Percentiles rank a stretch among this genome's conserved stretches.
Evolutionary conservation across 2,888 invertebrate genomes (phyloP).

Genomic region (Syrista parreyssii): DNA sequence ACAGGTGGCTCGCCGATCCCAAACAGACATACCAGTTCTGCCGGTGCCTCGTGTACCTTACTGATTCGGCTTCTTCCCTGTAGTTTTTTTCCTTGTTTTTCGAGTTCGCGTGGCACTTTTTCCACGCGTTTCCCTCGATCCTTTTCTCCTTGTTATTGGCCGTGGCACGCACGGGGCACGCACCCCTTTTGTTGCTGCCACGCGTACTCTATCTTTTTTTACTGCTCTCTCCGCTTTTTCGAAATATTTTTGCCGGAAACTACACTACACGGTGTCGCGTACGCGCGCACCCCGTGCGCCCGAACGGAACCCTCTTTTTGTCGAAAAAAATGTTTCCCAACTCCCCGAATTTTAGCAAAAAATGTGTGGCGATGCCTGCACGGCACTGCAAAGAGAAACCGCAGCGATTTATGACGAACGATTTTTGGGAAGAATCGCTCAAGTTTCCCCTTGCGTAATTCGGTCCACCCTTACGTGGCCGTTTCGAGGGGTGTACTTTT

Average conservation of each 20-base stretch:
- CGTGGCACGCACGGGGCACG: constrained; percentile 19
- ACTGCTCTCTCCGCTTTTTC: constrained; percentile 23
- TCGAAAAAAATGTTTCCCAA: constrained; percentile 5
- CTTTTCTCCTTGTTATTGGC: neutral
- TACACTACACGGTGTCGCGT: constrained; percentile 15
- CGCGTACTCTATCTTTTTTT: constrained; percentile 21
- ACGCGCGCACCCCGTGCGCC: constrained; percentile 28
- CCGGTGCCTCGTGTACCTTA: no score
- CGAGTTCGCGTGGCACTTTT: constrained; percentile 28
- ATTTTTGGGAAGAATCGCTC: constrained; percentile 29
- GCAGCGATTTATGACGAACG: constrained; percentile 40
- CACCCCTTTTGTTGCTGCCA: constrained; percentile 34
- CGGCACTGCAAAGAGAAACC: constrained; percentile 1
- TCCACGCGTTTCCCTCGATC: neutral
- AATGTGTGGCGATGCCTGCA: no score
- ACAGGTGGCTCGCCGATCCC: no score
- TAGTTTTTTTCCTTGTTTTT: neutral
- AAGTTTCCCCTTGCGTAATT: neutral
- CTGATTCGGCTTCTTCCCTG: neutral
- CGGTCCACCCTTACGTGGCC: neutral
- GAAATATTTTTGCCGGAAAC: constrained; percentile 24
- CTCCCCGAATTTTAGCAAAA: no score
- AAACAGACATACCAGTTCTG: no score
- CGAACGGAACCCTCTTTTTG: constrained; percentile 20
- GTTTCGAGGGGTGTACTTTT: neutral